A percentile compares a stretch with the other conserved stretches of the same genome.
Conservation (phyloP, 1,140 invertebrate genomes). For the Drosophila teissieri region DNA sequence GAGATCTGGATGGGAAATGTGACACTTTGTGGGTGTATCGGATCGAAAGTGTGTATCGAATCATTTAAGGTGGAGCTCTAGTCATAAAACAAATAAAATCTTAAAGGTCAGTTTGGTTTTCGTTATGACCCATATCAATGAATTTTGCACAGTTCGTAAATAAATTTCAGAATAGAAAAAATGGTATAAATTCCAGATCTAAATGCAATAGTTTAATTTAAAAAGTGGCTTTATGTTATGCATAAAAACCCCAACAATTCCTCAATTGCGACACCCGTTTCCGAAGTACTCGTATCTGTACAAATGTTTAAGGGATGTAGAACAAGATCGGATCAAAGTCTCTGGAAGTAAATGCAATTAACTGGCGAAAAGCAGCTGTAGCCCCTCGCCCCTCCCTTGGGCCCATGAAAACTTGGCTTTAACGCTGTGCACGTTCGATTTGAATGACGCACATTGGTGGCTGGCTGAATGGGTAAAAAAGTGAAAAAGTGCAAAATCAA, state of each 20-base stretch:
- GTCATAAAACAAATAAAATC: neutral
- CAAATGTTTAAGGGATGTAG: neutral
- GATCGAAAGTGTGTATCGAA: neutral
- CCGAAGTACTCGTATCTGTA: neutral
- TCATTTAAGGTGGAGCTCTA: neutral
- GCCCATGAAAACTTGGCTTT: neutral
- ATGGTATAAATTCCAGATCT: neutral
- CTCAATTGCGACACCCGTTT: neutral
- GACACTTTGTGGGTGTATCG: neutral
- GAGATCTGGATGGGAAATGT: neutral
- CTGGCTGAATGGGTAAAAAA: neutral
- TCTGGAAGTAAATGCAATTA: constrained; percentile 59
- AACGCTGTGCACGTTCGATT: constrained; percentile 60
- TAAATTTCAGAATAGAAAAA: no score
- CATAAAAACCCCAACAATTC: no score
- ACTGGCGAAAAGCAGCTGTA: constrained; percentile 23
- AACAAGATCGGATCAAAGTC: neutral
- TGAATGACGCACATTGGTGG: constrained; percentile 67
- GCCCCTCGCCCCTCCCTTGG: neutral
- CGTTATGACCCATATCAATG: neutral
- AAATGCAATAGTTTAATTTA: neutral
- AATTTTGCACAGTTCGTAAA: neutral
- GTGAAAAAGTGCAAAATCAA: constrained; percentile 63
- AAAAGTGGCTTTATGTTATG: neutral
- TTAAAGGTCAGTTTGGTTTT: neutral